Evolutionary conservation across 2,797 vertebrate species (phyloP), one percentile per base, ranked within the genome.

Genomic region (Karalla daura): DNA sequence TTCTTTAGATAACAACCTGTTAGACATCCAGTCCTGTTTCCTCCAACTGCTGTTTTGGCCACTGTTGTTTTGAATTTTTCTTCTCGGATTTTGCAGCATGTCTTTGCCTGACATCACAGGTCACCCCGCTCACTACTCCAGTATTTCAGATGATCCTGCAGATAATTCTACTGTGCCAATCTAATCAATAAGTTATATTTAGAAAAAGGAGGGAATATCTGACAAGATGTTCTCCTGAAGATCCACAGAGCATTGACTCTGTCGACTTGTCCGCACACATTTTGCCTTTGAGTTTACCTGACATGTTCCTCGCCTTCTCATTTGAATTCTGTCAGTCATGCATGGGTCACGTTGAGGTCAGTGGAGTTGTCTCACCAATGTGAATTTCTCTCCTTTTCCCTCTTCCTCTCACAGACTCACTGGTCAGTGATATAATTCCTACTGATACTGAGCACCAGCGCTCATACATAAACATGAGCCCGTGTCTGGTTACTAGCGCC

Each of bases 171-270:
- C 78, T 67, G 72, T 73, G 64, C 52, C 59, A 81, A 80, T 70
- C 58, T 68, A 84, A 89, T 90, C 88, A 76, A 82, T 88, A 73
- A 25, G 44, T 80, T 76, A 45, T 49, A 50, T 75, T 76, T 72
- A 44, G 49, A 81, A 70, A 74, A 80, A 33, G 11, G 18, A 50
- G 72, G 77, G 49, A 55, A 64, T 7, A 64, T 80, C 37, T 49
- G 44, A 81, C 49, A 33, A n/a, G 33, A 56, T 56, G 20, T 69
- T 11, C 23, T 56, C 69, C 75, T 78, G 67, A 54, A 67, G 80
- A 53, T 51, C 60, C 81, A 76, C 66, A 80, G 58, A 75, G 25
- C 4, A 60, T 52, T 43, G 20, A 15, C 20, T 43, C 20, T 37
- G 63, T 20, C 18, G n/a, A 68, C 24, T 15, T 71, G 53, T 27